Conservation (phyloP, 2,888 invertebrate genomes). For the Loripinus fragilis region DNA sequence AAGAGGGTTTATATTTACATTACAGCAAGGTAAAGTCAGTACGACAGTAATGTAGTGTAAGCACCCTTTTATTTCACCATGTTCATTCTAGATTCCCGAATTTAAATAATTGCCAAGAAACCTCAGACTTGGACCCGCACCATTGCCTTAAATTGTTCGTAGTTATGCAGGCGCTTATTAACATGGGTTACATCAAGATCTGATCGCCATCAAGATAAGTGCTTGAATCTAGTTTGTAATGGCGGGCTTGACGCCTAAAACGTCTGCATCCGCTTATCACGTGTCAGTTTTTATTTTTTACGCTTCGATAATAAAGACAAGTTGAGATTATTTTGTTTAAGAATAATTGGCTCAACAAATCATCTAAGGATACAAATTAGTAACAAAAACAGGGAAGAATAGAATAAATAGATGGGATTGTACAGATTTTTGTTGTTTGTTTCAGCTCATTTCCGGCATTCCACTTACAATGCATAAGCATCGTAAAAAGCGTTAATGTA, state of each 20-base stretch:
- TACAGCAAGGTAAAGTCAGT: no score
- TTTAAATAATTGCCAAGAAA: slow-evolving; percentile 11
- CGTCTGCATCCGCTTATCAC: slow-evolving; percentile 18
- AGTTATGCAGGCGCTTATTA: slow-evolving; percentile 15
- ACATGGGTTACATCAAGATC: background rate
- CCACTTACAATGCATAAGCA: no score
- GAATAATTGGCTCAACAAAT: slow-evolving; percentile 16
- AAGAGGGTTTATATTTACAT: no score
- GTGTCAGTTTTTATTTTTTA: slow-evolving; percentile 19
- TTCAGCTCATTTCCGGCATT: no score
- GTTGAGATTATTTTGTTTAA: slow-evolving; percentile 8
- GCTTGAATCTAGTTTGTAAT: background rate
- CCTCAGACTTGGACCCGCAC: slow-evolving; percentile 2
- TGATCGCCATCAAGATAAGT: background rate
- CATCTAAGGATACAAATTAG: slow-evolving; percentile 6
- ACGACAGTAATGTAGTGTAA: no score
- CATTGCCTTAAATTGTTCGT: background rate
- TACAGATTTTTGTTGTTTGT: background rate
- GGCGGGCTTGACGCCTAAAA: slow-evolving; percentile 13
- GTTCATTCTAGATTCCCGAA: background rate
- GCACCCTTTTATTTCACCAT: no score
- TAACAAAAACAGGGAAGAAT: background rate
- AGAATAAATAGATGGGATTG: background rate
- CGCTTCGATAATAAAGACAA: slow-evolving; percentile 17
- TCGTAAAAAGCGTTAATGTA: no score